Conservation (phyloP, 2,797 vertebrate species). For the Glossophaga mutica region DNA sequence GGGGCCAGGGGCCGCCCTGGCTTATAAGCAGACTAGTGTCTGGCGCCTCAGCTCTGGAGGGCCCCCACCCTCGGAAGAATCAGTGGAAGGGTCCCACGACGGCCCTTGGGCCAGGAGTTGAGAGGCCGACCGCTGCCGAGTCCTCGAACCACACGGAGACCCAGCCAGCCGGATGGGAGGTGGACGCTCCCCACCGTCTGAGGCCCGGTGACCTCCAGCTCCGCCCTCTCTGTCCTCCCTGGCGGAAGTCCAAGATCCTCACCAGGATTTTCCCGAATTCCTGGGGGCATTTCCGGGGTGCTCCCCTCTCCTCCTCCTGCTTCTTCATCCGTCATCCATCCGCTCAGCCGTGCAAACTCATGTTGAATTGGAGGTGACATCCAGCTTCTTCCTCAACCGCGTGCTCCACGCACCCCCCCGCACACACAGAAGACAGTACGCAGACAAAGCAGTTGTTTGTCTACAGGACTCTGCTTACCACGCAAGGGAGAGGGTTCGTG, state of each 20-base stretch:
- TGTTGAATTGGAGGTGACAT: rapidly evolving
- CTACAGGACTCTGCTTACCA: background rate
- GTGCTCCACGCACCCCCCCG: too few relatives aligned
- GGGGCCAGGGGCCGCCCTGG: background rate
- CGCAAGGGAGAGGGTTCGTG: rapidly evolving
- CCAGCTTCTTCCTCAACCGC: background rate
- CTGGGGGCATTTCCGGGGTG: background rate
- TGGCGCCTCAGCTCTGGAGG: rapidly evolving
- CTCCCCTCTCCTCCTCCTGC: background rate
- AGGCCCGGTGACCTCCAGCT: background rate
- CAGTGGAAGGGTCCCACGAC: rapidly evolving
- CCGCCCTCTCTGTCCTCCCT: too few relatives aligned
- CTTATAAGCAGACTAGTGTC: rapidly evolving
- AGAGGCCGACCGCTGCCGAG: background rate
- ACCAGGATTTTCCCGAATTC: background rate
- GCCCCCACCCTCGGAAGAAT: rapidly evolving
- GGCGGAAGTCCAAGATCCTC: background rate
- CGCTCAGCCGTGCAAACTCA: background rate
- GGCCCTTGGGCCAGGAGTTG: background rate
- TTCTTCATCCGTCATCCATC: too few relatives aligned
- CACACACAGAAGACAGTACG: too few relatives aligned
- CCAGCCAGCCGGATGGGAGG: too few relatives aligned
- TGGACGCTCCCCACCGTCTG: background rate
- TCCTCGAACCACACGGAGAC: background rate
- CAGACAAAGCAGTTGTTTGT: background rate